These are phyloP conservation scores for Chlorodrepanis virens DNA, from an alignment of 2,113 vertebrate species.

Conservation along the genomic window DNA sequence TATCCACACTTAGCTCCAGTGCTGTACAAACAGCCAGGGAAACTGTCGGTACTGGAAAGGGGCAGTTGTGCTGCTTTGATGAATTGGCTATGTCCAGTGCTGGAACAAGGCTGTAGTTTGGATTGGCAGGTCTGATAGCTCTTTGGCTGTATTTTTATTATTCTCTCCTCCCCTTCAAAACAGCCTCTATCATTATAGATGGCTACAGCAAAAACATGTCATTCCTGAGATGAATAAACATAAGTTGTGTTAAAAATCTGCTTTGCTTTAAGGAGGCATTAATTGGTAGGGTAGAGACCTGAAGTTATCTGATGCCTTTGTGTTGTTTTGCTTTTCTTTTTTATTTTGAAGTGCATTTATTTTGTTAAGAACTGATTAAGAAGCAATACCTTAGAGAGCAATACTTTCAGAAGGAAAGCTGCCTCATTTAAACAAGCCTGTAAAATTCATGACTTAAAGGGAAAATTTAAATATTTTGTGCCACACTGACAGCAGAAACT, in stretches of 20 bases:
- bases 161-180: background rate
- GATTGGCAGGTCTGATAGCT: background rate
- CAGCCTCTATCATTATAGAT: background rate
- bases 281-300: background rate
- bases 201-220: background rate
- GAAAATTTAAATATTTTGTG: background rate
- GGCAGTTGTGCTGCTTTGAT: background rate
- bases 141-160: constrained; percentile 5
- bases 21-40: background rate
- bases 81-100: background rate
- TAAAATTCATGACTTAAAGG: background rate
- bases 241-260: background rate
- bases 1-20: background rate
- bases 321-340: constrained; percentile 1
- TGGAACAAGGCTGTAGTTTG: constrained; percentile 2
- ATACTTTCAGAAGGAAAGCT: background rate
- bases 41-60: background rate
- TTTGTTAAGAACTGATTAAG: background rate
- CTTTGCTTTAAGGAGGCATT: background rate
- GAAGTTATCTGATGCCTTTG: background rate
- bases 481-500: background rate
- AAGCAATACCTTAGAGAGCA: background rate
- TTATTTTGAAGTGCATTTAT: background rate
- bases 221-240: background rate
- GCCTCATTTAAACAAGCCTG: background rate